A percentile compares a stretch with the other conserved stretches of the same genome.
These are phyloP conservation scores for Rutilus rutilus DNA, from an alignment of 2,113 vertebrate species.

Conservation along the genomic window DNA sequence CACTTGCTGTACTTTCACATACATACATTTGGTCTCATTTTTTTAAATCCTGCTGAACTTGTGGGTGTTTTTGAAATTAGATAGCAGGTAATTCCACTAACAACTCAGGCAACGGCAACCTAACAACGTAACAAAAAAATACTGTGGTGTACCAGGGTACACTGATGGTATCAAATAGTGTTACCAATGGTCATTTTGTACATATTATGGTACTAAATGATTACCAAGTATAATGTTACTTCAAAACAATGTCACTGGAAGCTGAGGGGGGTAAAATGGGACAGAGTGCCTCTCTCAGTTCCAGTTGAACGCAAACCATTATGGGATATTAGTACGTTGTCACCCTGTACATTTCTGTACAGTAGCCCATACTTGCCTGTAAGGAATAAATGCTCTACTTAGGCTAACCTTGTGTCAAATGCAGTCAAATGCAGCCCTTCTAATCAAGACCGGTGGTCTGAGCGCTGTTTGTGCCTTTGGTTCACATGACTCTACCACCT, in stretches of 20 bases:
- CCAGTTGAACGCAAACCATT: background rate
- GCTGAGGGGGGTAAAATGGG: conserved; percentile 8
- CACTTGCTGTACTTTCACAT: conserved; percentile 67
- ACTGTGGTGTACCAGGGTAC: background rate
- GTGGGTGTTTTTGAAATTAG: background rate
- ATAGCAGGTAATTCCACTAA: background rate
- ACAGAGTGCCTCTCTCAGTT: conserved; percentile 13
- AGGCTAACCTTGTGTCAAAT: background rate
- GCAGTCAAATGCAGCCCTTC: conserved; percentile 52
- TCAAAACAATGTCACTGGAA: conserved; percentile 13
- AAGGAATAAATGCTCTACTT: conserved; percentile 14
- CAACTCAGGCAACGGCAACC: background rate
- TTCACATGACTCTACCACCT: conserved; percentile 48
- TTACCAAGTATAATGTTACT: background rate
- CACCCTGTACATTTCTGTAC: conserved; percentile 6
- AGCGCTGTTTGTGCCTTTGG: conserved; percentile 57
- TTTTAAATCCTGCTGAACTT: background rate
- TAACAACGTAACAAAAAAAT: background rate
- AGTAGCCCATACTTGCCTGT: background rate
- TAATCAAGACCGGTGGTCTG: conserved; percentile 72
- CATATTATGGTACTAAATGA: background rate
- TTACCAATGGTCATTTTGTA: background rate
- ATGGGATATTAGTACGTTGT: background rate
- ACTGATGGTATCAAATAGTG: background rate
- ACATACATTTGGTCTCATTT: conserved; percentile 44